Base-by-base conservation (phyloP, 2,797 vertebrate species). In the Aldrovandia affinis region DNA sequence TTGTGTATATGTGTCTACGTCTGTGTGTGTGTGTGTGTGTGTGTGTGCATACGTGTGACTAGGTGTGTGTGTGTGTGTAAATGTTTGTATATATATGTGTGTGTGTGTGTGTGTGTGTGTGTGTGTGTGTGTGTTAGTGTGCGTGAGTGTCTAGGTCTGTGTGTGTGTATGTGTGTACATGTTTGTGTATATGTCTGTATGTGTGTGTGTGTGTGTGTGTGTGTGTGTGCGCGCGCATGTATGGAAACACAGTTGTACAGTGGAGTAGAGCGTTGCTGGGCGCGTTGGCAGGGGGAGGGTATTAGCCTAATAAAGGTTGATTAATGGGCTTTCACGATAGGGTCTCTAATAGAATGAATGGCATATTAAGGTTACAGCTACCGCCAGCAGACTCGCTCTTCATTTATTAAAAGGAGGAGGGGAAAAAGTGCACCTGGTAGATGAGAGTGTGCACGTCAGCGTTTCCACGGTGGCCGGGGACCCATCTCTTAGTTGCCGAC, bases 321-420 rank as follows among this genome's bases (percentile, higher is more conserved):
- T 75, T 2, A 75, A 75, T n/a, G 70, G 36, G 36, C 70, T n/a
- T 44, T 75, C 20, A 10, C 36, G 44, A 8, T 9, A 9, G 39
- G 70, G 36, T 75, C 36, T 75, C 39, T 8, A 44, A 44, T 9
- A 44, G 36, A 44, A 25, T 44, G 70, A 75, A 10, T 75, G 70
- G 39, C 39, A 75, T 25, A 75, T 75, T 75, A 75, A 75, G 70
- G 70, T 44, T 75, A 44, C 36, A 6, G 70, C 70, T 42, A 25
- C 39, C 20, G 39, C 36, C 70, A 44, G 65, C 33, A 75, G 70
- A 9, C 18, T 42, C 18, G 22, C 70, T 75, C 36, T 42, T 75
- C 70, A n/a, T 44, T 75, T 75, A 75, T 75, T 75, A 75, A 75
- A 42, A 39, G 20, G 18, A 12, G 36, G 15, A 10, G 70, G 44